Percentiles rank a stretch among this genome's conserved stretches.
Conservation (phyloP, 2,113 vertebrate genomes). For the Cephalopterus ornatus region DNA sequence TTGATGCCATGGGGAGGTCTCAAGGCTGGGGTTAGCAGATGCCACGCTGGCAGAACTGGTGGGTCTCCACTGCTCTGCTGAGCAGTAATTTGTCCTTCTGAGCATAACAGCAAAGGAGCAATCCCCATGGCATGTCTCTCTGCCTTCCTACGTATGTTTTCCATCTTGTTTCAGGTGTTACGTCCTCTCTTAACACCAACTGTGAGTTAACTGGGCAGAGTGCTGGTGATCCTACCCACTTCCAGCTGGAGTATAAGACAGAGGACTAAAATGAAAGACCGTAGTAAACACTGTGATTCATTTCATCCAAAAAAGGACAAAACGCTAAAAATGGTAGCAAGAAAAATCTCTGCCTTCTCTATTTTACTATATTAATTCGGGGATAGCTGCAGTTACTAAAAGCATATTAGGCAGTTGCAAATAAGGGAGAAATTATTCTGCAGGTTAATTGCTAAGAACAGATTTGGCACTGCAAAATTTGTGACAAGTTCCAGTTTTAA, state of each 20-base stretch:
- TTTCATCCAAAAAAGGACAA: constrained; percentile 12
- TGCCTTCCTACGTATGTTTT: neutral
- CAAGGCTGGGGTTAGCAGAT: neutral
- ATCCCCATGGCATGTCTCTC: neutral
- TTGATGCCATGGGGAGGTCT: neutral
- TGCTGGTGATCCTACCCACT: constrained; percentile 3
- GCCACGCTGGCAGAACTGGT: neutral
- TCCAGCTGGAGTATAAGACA: constrained; percentile 7
- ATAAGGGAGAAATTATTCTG: neutral
- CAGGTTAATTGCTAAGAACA: neutral
- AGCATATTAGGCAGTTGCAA: neutral
- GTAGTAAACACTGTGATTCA: constrained; percentile 37
- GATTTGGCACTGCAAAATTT: neutral
- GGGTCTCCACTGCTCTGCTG: neutral
- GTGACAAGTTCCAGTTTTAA: neutral
- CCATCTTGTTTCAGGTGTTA: constrained; percentile 1
- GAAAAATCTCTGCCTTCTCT: neutral
- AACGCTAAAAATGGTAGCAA: neutral
- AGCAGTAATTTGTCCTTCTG: neutral
- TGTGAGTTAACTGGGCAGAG: neutral
- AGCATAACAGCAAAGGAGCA: neutral
- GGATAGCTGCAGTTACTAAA: neutral
- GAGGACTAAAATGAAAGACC: neutral
- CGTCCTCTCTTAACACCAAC: neutral
- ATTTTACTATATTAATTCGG: neutral